Conservation (phyloP, 2,888 invertebrate species). For the Philereme vetulata region DNA sequence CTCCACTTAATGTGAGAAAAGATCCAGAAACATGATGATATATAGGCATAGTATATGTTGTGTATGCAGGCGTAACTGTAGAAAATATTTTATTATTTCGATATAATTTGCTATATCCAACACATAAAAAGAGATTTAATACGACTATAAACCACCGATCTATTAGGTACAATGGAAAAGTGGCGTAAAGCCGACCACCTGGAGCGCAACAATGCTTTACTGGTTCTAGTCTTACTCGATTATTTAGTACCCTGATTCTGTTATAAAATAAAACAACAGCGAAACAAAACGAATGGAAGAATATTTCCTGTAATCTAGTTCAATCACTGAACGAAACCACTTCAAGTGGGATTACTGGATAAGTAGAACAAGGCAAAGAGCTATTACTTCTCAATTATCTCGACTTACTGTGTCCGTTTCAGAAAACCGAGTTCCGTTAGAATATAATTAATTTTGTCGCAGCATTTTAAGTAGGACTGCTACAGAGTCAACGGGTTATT, state of each 20-base stretch:
- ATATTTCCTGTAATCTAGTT: conserved; percentile 25
- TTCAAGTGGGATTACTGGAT: conserved; percentile 30
- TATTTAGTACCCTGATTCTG: conserved; percentile 1
- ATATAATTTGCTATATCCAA: no score
- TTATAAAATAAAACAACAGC: neutral
- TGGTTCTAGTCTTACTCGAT: neutral
- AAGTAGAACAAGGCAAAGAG: conserved; percentile 32
- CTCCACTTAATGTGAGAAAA: no score
- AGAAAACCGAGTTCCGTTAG: conserved; percentile 18
- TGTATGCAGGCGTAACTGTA: no score
- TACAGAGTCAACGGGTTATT: conserved; percentile 1
- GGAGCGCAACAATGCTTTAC: neutral
- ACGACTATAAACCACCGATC: neutral
- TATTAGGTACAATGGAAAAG: neutral
- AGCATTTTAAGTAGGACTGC: conserved; percentile 18
- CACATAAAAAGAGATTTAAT: neutral
- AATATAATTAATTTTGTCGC: conserved; percentile 15
- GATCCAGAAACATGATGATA: no score
- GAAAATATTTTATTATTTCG: no score
- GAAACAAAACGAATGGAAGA: conserved; percentile 17
- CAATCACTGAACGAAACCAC: conserved; percentile 31
- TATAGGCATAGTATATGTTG: no score
- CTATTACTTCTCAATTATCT: conserved; percentile 37
- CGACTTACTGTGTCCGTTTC: conserved; percentile 27
- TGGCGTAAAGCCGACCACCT: neutral